Base-by-base conservation (phyloP, 2,113 vertebrate genomes). In the Myodes glareolus region DNA sequence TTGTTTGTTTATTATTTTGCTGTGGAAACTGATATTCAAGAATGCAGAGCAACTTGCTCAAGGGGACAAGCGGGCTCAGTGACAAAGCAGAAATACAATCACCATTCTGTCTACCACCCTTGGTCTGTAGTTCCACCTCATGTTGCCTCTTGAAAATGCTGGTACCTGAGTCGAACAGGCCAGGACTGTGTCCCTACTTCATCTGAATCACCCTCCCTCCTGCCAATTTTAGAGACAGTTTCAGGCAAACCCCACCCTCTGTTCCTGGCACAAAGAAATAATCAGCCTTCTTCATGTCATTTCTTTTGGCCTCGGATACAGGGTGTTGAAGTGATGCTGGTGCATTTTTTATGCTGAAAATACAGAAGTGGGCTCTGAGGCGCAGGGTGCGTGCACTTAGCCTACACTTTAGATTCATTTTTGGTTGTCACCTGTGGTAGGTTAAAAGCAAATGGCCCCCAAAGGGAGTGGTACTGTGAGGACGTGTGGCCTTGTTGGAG, bases 281-380 rank as follows among this genome's bases (percentile, higher is more conserved):
- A 87, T 84, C 75, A 90, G 55, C 29, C 42, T 68, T 76, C 47
- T 92, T 70, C 31, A 47, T 8, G 42, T 7, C 77, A 70, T 88
- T 92, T 97, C 96, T 88, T 94, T 95, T 93, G 94, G 94, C 94
- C 85, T 90, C 88, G 78, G 55, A 13, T 42, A 80, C 0, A 58
- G 27, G 33, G 63, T 80, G 17, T 36, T 85, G 65, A 50, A 52
- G 58, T 77, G 72, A 29, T 42, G 47, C 39, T 90, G 42, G 61
- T 88, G 52, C 55, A 55, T 29, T 39, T 75, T 23, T 63, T 61
- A 68, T 7, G 63, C 11, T 58, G 89, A 77, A 90, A 84, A 91
- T 73, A 88, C 23, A 92, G n/a, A 88, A 4, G 3, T 0, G 87
- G 78, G 39, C 58, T 91, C 72, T 70, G 78, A 33, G 81, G 0